Conservation (phyloP, 2,113 vertebrate genomes). For the Sylvia atricapilla region DNA sequence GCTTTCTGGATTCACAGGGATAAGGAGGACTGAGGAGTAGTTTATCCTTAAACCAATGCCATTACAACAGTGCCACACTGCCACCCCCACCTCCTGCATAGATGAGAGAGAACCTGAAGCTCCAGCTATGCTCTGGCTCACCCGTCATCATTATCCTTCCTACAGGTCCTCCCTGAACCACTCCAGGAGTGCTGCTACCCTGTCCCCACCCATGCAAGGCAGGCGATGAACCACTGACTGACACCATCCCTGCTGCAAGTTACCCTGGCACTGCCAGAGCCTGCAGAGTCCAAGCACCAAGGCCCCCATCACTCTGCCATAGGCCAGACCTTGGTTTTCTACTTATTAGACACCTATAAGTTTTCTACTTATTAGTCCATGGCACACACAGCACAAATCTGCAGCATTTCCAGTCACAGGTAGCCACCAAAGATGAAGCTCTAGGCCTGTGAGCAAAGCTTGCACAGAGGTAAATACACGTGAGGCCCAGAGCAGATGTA, state of each 20-base stretch:
- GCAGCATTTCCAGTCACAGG: not conserved
- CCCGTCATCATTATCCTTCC: not conserved
- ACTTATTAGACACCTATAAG: not conserved
- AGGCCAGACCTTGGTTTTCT: not conserved
- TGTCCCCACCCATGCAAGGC: fast-evolving
- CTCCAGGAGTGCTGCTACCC: not conserved
- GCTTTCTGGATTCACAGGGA: not conserved
- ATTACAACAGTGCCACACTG: not conserved
- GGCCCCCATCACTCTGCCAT: no score
- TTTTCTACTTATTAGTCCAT: not conserved
- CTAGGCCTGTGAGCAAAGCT: not conserved
- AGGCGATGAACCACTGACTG: not conserved
- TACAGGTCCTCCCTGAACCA: not conserved
- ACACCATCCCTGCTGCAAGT: not conserved
- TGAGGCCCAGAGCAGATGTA: not conserved
- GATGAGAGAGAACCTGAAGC: not conserved
- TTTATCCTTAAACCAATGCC: not conserved
- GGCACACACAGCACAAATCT: not conserved
- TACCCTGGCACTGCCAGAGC: not conserved
- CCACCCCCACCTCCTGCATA: not conserved
- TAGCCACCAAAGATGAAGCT: not conserved
- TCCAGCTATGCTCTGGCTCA: not conserved
- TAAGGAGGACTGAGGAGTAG: not conserved
- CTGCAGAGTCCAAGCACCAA: not conserved
- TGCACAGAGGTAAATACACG: fast-evolving